phyloP scores from a whole-genome alignment of 2,797 vertebrate species.

The Allobates femoralis region DNA sequence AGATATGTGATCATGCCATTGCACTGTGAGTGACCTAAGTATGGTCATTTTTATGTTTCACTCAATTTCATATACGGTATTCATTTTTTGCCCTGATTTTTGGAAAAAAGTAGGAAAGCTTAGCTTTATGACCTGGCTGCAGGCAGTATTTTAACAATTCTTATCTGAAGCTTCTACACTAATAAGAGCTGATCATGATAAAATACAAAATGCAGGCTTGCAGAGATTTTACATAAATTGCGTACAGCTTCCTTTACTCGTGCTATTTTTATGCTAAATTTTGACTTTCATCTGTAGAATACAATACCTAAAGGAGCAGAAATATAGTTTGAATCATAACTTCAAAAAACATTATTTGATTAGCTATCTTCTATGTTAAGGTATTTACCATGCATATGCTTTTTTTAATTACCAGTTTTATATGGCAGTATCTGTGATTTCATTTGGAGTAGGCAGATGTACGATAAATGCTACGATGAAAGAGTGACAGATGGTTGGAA shows the following conservation, averaged over 20 bases:
- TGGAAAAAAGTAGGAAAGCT: not conserved
- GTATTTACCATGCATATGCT: not conserved
- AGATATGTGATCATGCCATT: not conserved
- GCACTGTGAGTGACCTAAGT: not conserved
- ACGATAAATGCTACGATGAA: slow-evolving; percentile 9
- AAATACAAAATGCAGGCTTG: not conserved
- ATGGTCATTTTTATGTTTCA: not conserved
- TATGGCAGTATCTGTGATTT: not conserved
- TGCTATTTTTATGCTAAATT: not conserved
- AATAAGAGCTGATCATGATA: not conserved
- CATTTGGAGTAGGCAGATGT: slow-evolving; percentile 1
- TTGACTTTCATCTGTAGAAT: not conserved
- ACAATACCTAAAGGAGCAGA: not conserved
- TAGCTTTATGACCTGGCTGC: not conserved
- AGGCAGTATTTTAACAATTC: not conserved
- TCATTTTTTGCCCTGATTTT: not conserved
- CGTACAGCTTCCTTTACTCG: not conserved
- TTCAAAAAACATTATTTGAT: not conserved
- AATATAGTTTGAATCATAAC: not conserved
- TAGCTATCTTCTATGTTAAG: not conserved
- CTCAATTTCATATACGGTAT: not conserved
- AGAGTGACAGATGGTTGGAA: slow-evolving; percentile 15
- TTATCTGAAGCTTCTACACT: not conserved
- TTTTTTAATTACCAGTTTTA: not conserved
- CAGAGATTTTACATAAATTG: not conserved